Conservation (phyloP, 2,113 vertebrate species). For the Brevimyrus niger region DNA sequence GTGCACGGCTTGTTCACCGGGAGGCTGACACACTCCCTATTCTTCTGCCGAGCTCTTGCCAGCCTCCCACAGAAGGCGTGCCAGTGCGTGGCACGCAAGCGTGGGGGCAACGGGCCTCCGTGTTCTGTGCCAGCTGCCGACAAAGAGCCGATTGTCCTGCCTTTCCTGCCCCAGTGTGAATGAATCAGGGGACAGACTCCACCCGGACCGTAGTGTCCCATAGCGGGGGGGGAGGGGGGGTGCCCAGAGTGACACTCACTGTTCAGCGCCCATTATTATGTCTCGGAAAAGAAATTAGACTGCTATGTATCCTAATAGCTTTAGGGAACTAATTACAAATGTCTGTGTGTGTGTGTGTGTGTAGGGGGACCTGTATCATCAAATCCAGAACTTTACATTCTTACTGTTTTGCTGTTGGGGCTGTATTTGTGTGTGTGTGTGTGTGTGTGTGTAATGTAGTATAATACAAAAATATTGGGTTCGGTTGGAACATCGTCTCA, state of each 20-base stretch:
- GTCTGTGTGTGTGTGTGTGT: too few species aligned
- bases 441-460: too few species aligned
- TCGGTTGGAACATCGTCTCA: background rate
- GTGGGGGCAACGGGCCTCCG: background rate
- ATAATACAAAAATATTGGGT: background rate
- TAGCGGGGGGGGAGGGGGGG: background rate
- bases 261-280: background rate
- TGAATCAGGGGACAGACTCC: background rate
- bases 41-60: background rate
- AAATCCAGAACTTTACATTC: background rate
- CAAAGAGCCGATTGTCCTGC: slow-evolving; percentile 30
- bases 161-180: background rate
- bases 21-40: background rate
- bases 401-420: background rate
- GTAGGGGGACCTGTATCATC: background rate
- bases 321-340: background rate
- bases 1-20: background rate
- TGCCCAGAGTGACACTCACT: background rate
- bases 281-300: background rate
- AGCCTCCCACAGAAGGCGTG: background rate
- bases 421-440: background rate
- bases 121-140: slow-evolving; percentile 13
- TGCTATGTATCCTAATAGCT: background rate
- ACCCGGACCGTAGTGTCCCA: background rate
- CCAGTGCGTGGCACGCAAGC: slow-evolving; percentile 8